Percentiles rank a stretch among this genome's conserved stretches.
Conservation (phyloP, 2,888 invertebrate species). For the Caenorhabditis japonica region DNA sequence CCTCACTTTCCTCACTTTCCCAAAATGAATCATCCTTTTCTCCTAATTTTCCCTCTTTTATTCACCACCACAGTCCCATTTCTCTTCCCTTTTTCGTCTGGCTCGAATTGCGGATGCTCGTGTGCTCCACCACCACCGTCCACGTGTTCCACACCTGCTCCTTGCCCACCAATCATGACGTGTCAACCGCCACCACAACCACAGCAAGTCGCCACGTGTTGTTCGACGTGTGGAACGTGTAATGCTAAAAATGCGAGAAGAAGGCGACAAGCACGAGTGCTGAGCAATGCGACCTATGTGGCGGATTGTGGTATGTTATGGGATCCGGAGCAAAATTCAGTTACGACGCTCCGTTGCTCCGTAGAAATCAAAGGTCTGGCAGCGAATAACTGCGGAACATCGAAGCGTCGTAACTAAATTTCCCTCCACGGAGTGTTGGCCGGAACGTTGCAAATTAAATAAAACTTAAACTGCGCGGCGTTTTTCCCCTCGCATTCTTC, state of each 20-base stretch:
- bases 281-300: conserved; percentile 60
- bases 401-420: too few species aligned
- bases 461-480: too few species aligned
- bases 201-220: conserved; percentile 22
- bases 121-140: conserved; percentile 37
- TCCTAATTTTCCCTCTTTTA: conserved; percentile 1
- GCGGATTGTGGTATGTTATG: conserved; percentile 34
- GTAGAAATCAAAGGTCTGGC: too few species aligned
- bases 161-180: conserved; percentile 39
- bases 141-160: conserved; percentile 34
- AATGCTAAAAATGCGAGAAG: background rate
- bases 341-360: too few species aligned
- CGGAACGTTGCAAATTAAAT: too few species aligned
- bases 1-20: background rate
- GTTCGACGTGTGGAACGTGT: conserved; percentile 43
- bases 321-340: too few species aligned
- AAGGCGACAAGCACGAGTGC: conserved; percentile 8
- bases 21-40: conserved; percentile 12
- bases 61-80: conserved; percentile 5
- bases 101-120: conserved; percentile 44
- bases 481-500: too few species aligned
- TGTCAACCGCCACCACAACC: conserved; percentile 16
- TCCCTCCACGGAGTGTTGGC: too few species aligned
- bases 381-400: too few species aligned
- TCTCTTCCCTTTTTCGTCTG: conserved; percentile 38